Conservation (phyloP, 1,140 invertebrate genomes). For the Latrodectus geometricus region DNA sequence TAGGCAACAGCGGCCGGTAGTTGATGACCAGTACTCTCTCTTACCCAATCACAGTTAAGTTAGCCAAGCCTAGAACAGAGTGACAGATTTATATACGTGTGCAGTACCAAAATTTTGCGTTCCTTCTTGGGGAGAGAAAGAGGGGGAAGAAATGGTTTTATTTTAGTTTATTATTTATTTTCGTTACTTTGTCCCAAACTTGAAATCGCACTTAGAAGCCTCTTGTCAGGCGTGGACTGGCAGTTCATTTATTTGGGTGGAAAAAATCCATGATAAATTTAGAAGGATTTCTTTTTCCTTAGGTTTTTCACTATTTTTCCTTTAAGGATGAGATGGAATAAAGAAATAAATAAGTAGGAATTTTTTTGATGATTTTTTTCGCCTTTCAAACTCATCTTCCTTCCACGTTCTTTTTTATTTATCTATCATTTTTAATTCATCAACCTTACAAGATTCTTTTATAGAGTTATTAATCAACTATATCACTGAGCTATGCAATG, state of each 20-base stretch:
- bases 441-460: constrained; percentile 4
- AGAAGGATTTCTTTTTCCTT: constrained; percentile 30
- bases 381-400: constrained; percentile 18
- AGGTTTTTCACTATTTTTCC: constrained; percentile 10
- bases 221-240: constrained; percentile 43
- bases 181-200: constrained; percentile 41
- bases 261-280: constrained; percentile 60
- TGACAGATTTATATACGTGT: constrained; percentile 58
- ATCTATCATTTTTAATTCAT: constrained; percentile 49
- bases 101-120: constrained; percentile 45
- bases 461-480: constrained; percentile 25
- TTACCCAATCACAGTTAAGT: constrained; percentile 48
- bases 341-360: constrained; percentile 48
- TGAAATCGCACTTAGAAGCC: constrained; percentile 48
- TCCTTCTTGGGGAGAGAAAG: not conserved
- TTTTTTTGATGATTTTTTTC: constrained; percentile 53
- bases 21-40: constrained; percentile 32
- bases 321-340: constrained; percentile 23
- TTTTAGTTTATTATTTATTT: constrained; percentile 53
- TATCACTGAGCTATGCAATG: too few relatives aligned
- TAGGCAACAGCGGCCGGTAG: constrained; percentile 9
- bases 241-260: constrained; percentile 56
- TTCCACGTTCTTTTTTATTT: not conserved
- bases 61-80: constrained; percentile 9
- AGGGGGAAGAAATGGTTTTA: not conserved